These are phyloP conservation scores for Laothoe populi DNA, from an alignment of 2,888 invertebrate genomes.

Conservation along the genomic window DNA sequence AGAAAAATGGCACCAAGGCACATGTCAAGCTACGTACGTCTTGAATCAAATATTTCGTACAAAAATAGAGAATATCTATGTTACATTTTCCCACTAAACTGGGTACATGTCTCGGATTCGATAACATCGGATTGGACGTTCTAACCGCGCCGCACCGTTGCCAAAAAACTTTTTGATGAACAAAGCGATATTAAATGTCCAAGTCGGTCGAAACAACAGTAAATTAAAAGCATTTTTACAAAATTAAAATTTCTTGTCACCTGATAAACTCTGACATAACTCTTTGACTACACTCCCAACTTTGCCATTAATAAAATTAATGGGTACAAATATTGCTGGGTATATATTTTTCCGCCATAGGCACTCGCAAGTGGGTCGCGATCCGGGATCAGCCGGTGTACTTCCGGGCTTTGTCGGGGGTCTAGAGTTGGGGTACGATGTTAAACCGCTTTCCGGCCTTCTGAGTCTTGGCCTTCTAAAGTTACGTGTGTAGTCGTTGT, in stretches of 20 bases:
- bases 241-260: background rate
- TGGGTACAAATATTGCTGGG: too few relatives aligned
- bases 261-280: too few relatives aligned
- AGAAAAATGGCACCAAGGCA: background rate
- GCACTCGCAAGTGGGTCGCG: too few relatives aligned
- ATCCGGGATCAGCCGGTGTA: too few relatives aligned
- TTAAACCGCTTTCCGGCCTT: too few relatives aligned
- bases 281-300: too few relatives aligned
- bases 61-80: background rate
- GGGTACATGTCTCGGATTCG: background rate
- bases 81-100: background rate
- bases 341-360: too few relatives aligned
- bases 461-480: too few relatives aligned
- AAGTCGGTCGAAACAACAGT: background rate
- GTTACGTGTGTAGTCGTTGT: too few relatives aligned
- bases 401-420: too few relatives aligned
- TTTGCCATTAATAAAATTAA: too few relatives aligned
- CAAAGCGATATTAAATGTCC: background rate
- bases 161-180: conserved; percentile 1
- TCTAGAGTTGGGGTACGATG: too few relatives aligned
- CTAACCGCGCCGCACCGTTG: background rate
- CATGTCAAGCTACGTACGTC: background rate
- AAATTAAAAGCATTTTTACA: background rate
- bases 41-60: background rate
- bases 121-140: background rate